Percentiles rank a stretch among this genome's conserved stretches.
Conservation (phyloP, 2,888 invertebrate genomes). For the Diaphora mendica region DNA sequence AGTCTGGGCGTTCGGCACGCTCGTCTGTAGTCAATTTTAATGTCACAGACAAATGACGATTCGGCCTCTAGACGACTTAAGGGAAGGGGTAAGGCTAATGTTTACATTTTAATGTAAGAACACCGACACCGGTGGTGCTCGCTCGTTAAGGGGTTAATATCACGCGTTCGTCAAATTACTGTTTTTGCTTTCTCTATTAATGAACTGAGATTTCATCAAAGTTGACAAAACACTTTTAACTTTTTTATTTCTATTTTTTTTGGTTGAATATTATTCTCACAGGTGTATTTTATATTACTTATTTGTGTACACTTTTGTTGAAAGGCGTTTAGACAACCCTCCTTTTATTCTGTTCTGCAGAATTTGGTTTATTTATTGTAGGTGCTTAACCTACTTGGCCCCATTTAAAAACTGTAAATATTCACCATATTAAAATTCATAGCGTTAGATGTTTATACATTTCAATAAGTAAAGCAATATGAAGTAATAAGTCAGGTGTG, state of each 20-base stretch:
- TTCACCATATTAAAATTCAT: not conserved
- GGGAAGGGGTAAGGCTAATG: slow-evolving; percentile 78
- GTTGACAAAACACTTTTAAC: slow-evolving; percentile 56
- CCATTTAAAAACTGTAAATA: not conserved
- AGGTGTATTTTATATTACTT: slow-evolving; percentile 15
- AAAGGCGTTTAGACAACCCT: not conserved
- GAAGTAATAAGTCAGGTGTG: not conserved
- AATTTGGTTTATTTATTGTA: not conserved
- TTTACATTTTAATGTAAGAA: slow-evolving; percentile 85
- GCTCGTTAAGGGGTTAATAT: slow-evolving; percentile 79
- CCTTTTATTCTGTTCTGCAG: not conserved
- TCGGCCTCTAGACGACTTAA: slow-evolving; percentile 71
- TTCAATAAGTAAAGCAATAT: not conserved
- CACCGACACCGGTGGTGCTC: slow-evolving; percentile 59
- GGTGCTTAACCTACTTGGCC: not conserved
- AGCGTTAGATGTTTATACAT: not conserved
- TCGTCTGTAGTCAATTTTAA: slow-evolving; percentile 56
- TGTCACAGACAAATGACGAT: slow-evolving; percentile 80
- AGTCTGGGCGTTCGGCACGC: slow-evolving; percentile 56
- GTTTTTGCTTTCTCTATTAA: slow-evolving; percentile 75
- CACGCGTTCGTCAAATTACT: slow-evolving; percentile 70
- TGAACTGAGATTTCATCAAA: slow-evolving; percentile 69
- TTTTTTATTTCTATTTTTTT: slow-evolving; percentile 8
- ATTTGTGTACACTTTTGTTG: not conserved
- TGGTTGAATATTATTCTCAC: slow-evolving; percentile 17